Conservation (phyloP, 1,140 invertebrate species). For the Rhynchophorus ferrugineus region DNA sequence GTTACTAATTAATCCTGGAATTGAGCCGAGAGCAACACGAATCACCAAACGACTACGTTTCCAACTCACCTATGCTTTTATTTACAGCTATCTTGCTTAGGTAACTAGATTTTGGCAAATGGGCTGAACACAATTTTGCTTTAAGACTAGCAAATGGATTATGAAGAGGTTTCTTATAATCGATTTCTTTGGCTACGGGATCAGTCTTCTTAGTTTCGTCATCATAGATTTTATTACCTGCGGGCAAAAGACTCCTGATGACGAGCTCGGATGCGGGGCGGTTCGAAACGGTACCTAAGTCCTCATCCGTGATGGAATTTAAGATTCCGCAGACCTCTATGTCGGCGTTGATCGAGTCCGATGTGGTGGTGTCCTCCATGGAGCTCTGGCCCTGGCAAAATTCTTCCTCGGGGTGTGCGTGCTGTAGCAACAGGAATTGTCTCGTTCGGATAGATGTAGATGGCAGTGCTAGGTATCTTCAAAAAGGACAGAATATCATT, state of each 20-base stretch:
- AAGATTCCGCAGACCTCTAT: constrained; percentile 44
- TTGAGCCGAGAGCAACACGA: too few species aligned
- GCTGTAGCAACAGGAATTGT: constrained; percentile 36
- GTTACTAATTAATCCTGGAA: constrained; percentile 20
- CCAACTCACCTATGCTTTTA: constrained; percentile 37
- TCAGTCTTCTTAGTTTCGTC: constrained; percentile 39
- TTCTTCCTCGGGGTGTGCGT: constrained; percentile 36
- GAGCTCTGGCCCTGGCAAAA: constrained; percentile 41
- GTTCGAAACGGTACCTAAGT: constrained; percentile 29
- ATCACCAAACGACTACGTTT: constrained; percentile 9
- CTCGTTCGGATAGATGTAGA: constrained; percentile 33
- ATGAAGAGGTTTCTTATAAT: constrained; percentile 35
- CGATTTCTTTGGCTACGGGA: constrained; percentile 33
- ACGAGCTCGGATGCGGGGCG: too few species aligned
- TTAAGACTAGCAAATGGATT: constrained; percentile 38
- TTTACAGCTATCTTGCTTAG: constrained; percentile 40
- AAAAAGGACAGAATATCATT: constrained; percentile 1
- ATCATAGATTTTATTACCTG: constrained; percentile 25
- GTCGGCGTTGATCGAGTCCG: constrained; percentile 46
- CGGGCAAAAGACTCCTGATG: too few species aligned
- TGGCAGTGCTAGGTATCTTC: constrained; percentile 35
- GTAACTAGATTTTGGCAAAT: constrained; percentile 40
- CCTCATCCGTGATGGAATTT: constrained; percentile 35
- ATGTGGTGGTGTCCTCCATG: constrained; percentile 42
- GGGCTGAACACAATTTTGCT: constrained; percentile 41